Percentiles rank a stretch among this genome's conserved stretches.
phyloP scores from a whole-genome alignment of 2,888 invertebrate genomes.

The Drosophila ustulata region DNA sequence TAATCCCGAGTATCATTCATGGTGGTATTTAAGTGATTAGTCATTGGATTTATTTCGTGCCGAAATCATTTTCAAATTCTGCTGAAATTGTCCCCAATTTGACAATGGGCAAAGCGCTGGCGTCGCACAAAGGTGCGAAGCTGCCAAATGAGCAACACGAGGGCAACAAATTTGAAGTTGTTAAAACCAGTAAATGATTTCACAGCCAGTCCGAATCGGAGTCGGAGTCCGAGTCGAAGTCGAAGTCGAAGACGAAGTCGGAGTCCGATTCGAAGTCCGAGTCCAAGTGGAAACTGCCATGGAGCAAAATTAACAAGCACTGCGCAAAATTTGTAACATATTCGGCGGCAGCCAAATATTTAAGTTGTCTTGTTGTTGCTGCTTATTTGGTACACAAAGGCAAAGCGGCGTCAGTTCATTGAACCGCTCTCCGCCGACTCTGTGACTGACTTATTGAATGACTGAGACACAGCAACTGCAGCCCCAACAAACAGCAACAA shows the following conservation, averaged over 20 bases:
- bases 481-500: conserved; percentile 33
- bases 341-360: conserved; percentile 76
- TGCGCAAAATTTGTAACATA: conserved; percentile 77
- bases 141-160: conserved; percentile 79
- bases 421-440: conserved; percentile 64
- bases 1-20: background rate
- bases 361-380: conserved; percentile 61
- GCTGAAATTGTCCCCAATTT: conserved; percentile 60
- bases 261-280: conserved; percentile 15
- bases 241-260: conserved; percentile 8
- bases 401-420: conserved; percentile 64
- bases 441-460: conserved; percentile 80
- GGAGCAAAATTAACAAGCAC: conserved; percentile 68
- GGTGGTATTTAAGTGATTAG: conserved; percentile 25
- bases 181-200: conserved; percentile 81
- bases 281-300: conserved; percentile 34
- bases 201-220: conserved; percentile 50
- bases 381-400: conserved; percentile 71
- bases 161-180: conserved; percentile 79
- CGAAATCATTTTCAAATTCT: conserved; percentile 40
- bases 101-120: conserved; percentile 55
- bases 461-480: conserved; percentile 67
- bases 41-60: conserved; percentile 23
- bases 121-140: conserved; percentile 71
- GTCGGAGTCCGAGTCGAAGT: background rate